Evolutionary conservation across 2,888 invertebrate species (phyloP).

Genomic region (Amorpha juglandis): DNA sequence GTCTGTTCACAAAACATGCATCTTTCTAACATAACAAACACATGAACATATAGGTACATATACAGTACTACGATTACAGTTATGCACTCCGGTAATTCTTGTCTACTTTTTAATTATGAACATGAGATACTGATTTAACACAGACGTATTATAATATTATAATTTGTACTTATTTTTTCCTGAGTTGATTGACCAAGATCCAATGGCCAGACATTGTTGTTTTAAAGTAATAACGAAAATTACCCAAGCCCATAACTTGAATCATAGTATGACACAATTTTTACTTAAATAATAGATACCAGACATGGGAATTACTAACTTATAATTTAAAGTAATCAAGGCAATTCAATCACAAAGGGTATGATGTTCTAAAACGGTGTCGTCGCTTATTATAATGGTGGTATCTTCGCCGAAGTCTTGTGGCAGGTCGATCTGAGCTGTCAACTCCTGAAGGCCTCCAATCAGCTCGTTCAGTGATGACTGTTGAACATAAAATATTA

Average conservation of each 20-base stretch:
- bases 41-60: too few species aligned
- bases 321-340: constrained; percentile 27
- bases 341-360: constrained; percentile 66
- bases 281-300: neutral
- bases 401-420: constrained; percentile 70
- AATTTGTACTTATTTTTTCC: too few species aligned
- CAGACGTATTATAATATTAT: too few species aligned
- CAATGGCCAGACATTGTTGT: too few species aligned
- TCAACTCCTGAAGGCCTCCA: constrained; percentile 70
- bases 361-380: constrained; percentile 72
- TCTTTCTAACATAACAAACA: neutral
- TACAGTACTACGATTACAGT: too few species aligned
- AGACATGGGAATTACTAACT: neutral
- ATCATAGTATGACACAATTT: neutral
- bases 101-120: too few species aligned
- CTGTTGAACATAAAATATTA: constrained; percentile 45
- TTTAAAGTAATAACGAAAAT: too few species aligned
- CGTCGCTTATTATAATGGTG: constrained; percentile 71
- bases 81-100: too few species aligned
- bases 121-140: too few species aligned
- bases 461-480: constrained; percentile 67
- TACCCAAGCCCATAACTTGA: too few species aligned
- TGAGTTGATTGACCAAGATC: too few species aligned
- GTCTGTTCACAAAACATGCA: neutral
- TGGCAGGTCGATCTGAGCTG: constrained; percentile 72